Evolutionary conservation across 2,888 invertebrate species (phyloP), one percentile per base, ranked within the genome.

Genomic region (Drosophila nr. fundita): DNA sequence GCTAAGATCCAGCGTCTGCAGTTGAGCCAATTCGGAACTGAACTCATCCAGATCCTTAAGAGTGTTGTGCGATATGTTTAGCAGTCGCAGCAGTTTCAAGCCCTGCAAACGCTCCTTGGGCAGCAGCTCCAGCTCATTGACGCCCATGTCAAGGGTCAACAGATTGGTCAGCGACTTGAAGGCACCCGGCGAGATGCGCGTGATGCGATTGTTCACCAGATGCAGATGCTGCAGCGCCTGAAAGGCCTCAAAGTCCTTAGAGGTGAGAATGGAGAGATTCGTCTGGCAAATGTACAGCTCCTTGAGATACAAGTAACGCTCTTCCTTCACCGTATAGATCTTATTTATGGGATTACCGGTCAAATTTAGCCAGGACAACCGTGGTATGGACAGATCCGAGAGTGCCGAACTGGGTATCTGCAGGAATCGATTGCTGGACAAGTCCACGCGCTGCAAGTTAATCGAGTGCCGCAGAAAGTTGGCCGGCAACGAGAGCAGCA

Each of bases 91-190:
- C 68, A 96, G 95, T 81, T 95, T 95, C 59, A 98, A 93, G 36
- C 97, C 97, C 92, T 96, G 96, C 73, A 98, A 94, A 76, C 98
- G 95, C 92, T 98, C 98, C 92, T 96, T 96, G 21, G 97, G 97
- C 87, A 98, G 93, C 76, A 96, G 94, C 92, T 97, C 97, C 83
- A 98, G 94, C 91, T 97, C 96, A 92, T 98, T 98, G 83, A 96
- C 94, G 80, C 97, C 96, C 77, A 98, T 93, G 93, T 98, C 97
- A 65, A 98, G 94, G 15, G 96, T 96, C 65, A 96, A 94, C 74
- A 98, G 94, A 91, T 96, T 96, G 52, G 96, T 95, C 36, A 97
- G 94, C 82, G 95, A 96, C 59, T 95, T 95, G 91, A 98, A 97
- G 60, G 98, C 97, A 48, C 97, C 96, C 0, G 98, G 97, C 3